phyloP scores from a whole-genome alignment of 2,797 vertebrate genomes.

The Distichodus sexfasciatus region DNA sequence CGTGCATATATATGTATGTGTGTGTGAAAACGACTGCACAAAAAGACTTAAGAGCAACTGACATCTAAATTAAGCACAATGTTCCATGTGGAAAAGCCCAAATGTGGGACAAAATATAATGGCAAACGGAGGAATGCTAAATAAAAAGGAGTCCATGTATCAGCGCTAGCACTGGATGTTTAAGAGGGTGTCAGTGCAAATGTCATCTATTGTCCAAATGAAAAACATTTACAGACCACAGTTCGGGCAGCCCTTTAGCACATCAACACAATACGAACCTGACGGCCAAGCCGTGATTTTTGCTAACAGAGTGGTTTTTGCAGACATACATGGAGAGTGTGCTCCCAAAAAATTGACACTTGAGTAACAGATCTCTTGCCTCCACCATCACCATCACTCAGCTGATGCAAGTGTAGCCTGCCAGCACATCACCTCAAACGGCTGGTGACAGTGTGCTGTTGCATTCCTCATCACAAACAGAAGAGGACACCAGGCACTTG shows the following conservation, averaged over 20 bases:
- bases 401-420: background rate
- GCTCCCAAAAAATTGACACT: background rate
- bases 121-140: background rate
- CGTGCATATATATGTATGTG: no score
- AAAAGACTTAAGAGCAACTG: background rate
- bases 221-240: background rate
- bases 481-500: background rate
- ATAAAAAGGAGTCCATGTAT: background rate
- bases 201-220: background rate
- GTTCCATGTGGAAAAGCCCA: background rate
- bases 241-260: background rate
- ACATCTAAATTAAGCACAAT: background rate
- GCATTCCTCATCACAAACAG: background rate
- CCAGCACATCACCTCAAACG: conserved; percentile 6
- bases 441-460: background rate
- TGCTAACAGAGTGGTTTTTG: background rate
- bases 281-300: background rate
- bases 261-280: background rate
- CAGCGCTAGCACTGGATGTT: background rate
- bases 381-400: background rate
- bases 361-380: background rate
- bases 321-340: background rate
- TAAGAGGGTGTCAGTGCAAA: background rate
- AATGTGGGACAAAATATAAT: background rate
- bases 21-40: no score